phyloP scores from a whole-genome alignment of 1,140 invertebrate species.

The Eupeodes corollae region DNA sequence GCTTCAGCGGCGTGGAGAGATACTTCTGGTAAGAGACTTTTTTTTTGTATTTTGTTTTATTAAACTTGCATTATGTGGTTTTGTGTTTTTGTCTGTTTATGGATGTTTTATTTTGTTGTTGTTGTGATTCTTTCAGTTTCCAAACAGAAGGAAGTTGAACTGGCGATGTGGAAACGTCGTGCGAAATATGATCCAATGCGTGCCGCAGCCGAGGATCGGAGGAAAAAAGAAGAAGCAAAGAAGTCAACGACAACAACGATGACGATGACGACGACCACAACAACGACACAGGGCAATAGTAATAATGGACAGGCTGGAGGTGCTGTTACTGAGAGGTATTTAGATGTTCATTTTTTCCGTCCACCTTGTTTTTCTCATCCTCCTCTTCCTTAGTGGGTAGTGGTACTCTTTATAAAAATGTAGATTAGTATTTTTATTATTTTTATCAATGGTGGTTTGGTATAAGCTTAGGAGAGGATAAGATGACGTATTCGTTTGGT shows the following conservation, averaged over 20 bases:
- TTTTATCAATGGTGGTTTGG: background rate
- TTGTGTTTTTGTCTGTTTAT: too few relatives aligned
- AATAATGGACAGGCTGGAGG: constrained; percentile 16
- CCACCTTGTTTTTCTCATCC: background rate
- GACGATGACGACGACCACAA: background rate
- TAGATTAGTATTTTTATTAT: constrained; percentile 1
- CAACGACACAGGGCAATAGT: constrained; percentile 9
- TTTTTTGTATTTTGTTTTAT: background rate
- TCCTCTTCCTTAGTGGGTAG: background rate
- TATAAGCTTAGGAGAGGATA: background rate
- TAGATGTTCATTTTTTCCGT: constrained; percentile 5
- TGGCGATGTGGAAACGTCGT: constrained; percentile 83
- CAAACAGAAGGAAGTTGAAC: constrained; percentile 67
- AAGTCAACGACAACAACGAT: constrained; percentile 5
- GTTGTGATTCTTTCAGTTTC: constrained; percentile 33
- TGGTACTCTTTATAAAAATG: background rate
- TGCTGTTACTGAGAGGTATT: constrained; percentile 27
- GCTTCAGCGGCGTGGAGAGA: constrained; percentile 25
- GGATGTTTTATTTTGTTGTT: constrained; percentile 5
- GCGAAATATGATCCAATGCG: constrained; percentile 87
- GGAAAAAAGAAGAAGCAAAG: constrained; percentile 42
- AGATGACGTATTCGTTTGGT: too few relatives aligned
- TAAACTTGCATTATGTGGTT: too few relatives aligned
- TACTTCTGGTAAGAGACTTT: constrained; percentile 19
- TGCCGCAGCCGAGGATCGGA: constrained; percentile 67